phyloP scores from a whole-genome alignment of 2,113 vertebrate species.

The Tamias sibiricus region DNA sequence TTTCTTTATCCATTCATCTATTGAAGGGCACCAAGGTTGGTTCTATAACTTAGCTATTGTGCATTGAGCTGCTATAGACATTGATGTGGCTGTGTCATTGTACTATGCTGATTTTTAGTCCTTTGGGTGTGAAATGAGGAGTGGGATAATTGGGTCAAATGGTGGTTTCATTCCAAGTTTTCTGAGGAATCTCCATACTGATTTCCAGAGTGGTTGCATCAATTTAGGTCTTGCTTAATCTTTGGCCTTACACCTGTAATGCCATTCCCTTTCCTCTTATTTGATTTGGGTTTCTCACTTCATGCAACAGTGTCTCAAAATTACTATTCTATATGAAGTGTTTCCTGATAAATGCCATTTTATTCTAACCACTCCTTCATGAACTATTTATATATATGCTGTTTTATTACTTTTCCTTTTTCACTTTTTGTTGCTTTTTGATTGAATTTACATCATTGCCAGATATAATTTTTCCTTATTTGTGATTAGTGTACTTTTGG shows the following conservation, averaged over 20 bases:
- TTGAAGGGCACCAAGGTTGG: too few relatives aligned
- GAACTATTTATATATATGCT: background rate
- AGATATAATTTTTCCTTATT: background rate
- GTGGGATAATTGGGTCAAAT: too few relatives aligned
- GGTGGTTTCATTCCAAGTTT: too few relatives aligned
- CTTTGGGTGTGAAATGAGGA: too few relatives aligned
- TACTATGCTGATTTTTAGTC: too few relatives aligned
- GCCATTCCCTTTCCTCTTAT: background rate
- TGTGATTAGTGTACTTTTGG: background rate
- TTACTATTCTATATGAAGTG: background rate
- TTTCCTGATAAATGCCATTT: background rate
- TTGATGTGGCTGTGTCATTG: too few relatives aligned
- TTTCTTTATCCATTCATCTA: too few relatives aligned
- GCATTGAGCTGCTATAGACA: too few relatives aligned
- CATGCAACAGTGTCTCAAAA: background rate
- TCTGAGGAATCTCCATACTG: too few relatives aligned
- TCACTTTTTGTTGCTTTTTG: slow-evolving; percentile 29
- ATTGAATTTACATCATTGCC: background rate
- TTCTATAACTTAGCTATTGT: too few relatives aligned
- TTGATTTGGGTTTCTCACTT: background rate
- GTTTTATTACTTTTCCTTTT: slow-evolving; percentile 24
- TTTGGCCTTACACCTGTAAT: background rate
- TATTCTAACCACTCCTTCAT: slow-evolving; percentile 22
- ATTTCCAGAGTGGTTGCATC: too few relatives aligned
- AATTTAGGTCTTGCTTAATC: background rate